A percentile compares a stretch with the other conserved stretches of the same genome.
phyloP scores from a whole-genome alignment of 2,797 vertebrate genomes.

The Sebastes iracundus region DNA sequence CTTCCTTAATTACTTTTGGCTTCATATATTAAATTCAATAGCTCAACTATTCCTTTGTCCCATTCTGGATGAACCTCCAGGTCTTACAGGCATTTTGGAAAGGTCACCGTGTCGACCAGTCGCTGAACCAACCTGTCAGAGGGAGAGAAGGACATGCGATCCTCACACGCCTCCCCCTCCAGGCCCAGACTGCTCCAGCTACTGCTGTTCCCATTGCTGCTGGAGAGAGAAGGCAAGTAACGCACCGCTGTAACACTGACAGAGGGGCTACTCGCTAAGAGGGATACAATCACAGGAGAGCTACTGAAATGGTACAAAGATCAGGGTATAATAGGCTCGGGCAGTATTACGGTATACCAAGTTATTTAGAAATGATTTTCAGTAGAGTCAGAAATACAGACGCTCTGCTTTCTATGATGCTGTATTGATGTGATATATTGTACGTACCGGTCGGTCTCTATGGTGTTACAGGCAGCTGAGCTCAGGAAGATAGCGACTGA shows the following conservation, averaged over 20 bases:
- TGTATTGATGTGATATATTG: too few relatives aligned
- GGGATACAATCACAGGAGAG: not conserved
- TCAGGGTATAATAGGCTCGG: not conserved
- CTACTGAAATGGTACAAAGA: conserved; percentile 4
- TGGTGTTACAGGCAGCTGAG: too few relatives aligned
- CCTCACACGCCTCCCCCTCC: conserved; percentile 98
- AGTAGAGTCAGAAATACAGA: too few relatives aligned
- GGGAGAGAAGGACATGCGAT: conserved; percentile 96
- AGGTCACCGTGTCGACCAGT: conserved; percentile 70
- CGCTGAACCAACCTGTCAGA: conserved; percentile 97
- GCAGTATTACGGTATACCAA: too few relatives aligned
- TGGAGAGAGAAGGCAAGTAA: conserved; percentile 78
- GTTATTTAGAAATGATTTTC: too few relatives aligned
- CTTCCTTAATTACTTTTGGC: not conserved
- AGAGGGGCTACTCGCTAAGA: not conserved
- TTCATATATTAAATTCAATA: not conserved
- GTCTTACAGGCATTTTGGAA: conserved; percentile 54
- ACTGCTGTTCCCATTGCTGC: conserved; percentile 99
- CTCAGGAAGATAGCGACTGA: too few relatives aligned
- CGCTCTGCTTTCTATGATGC: too few relatives aligned
- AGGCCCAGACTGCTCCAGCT: conserved; percentile 99
- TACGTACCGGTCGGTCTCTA: too few relatives aligned
- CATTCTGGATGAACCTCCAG: conserved; percentile 39
- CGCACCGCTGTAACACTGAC: conserved; percentile 5
- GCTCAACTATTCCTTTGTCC: conserved; percentile 24